A percentile compares a stretch with the other conserved stretches of the same genome.
These are phyloP conservation scores for Rhea pennata DNA, from an alignment of 2,113 vertebrate genomes.

Conservation along the genomic window DNA sequence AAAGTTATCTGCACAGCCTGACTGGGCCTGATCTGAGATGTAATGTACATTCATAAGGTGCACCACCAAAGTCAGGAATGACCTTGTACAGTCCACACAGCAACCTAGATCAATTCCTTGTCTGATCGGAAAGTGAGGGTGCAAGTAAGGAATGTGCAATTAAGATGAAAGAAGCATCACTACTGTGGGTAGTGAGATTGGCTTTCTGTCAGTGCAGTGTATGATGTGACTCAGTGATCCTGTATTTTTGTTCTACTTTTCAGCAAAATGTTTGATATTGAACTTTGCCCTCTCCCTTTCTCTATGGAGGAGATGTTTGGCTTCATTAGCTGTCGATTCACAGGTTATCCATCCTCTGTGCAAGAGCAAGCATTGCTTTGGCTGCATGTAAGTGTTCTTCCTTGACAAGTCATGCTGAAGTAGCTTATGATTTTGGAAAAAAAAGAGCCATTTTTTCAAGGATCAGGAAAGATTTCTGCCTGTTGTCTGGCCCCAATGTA, in stretches of 20 bases:
- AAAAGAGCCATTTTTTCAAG: not conserved
- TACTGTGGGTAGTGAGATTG: not conserved
- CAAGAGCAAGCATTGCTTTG: slow-evolving; percentile 98
- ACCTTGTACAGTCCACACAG: not conserved
- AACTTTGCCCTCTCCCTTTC: slow-evolving; percentile 96
- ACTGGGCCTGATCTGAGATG: no score
- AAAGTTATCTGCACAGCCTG: not conserved
- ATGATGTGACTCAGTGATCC: not conserved
- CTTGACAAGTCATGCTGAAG: not conserved
- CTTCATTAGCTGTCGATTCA: slow-evolving; percentile 98
- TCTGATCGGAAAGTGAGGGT: not conserved
- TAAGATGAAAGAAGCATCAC: not conserved
- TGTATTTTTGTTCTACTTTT: slow-evolving; percentile 47
- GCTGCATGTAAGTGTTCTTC: slow-evolving; percentile 89
- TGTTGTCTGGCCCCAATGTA: not conserved
- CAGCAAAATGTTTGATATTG: slow-evolving; percentile 99
- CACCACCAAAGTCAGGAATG: not conserved
- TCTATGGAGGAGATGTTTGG: slow-evolving; percentile 99
- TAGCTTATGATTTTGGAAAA: not conserved
- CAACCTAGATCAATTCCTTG: not conserved
- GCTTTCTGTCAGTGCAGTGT: not conserved
- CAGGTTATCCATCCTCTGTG: slow-evolving; percentile 95
- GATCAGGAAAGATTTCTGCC: not conserved
- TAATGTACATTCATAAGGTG: not conserved
- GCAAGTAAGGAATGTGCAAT: not conserved